These are phyloP conservation scores for Polymixis flavicincta DNA, from an alignment of 2,888 invertebrate species.

Conservation along the genomic window DNA sequence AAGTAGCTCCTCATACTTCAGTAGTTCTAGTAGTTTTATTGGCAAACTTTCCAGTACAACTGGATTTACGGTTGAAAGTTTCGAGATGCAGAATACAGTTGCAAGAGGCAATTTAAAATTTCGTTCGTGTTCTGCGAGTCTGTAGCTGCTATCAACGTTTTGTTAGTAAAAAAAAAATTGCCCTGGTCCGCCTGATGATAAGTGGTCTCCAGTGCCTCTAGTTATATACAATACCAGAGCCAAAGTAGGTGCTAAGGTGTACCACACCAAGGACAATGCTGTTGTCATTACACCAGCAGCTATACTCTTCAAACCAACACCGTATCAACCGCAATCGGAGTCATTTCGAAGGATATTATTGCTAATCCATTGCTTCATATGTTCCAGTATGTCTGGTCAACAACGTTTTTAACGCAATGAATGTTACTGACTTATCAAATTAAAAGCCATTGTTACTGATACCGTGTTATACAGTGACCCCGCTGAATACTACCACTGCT, in stretches of 20 bases:
- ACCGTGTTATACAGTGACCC: too few relatives aligned
- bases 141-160: neutral
- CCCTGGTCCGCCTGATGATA: too few relatives aligned
- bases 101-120: conserved; percentile 49
- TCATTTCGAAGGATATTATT: too few relatives aligned
- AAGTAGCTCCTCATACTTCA: conserved; percentile 33
- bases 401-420: too few relatives aligned
- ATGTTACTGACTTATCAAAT: too few relatives aligned
- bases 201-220: neutral
- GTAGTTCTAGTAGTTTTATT: conserved; percentile 54
- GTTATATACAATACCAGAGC: neutral
- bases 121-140: neutral
- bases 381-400: too few relatives aligned
- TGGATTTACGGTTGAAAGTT: conserved; percentile 39
- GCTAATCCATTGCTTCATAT: too few relatives aligned
- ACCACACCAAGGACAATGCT: neutral
- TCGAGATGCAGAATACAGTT: conserved; percentile 37
- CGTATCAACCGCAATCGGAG: too few relatives aligned
- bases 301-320: neutral
- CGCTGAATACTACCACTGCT: neutral
- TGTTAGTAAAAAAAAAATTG: neutral
- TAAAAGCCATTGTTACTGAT: too few relatives aligned
- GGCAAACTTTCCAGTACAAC: conserved; percentile 52
- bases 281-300: neutral
- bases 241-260: neutral